Evolutionary conservation across 2,888 invertebrate species (phyloP), one percentile per base, ranked within the genome.

Genomic region (Polydrusus pterygomalis): DNA sequence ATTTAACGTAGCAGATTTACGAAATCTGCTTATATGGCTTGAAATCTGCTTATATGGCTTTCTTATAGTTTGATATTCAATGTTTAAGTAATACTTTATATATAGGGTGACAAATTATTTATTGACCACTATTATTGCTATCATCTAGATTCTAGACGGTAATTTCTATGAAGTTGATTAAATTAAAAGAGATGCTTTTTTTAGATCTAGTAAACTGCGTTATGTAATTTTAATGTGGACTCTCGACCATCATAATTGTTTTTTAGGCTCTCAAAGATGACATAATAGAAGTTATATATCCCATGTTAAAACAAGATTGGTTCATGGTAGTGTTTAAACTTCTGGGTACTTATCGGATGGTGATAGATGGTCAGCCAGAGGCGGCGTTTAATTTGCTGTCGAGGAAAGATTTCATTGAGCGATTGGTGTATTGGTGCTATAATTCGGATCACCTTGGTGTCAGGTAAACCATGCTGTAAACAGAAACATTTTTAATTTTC

Each of bases 241-340:
- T 10, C 10, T 40, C 40, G 30, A 30, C 30, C 2, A 30, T 30
- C 30, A 30, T 40, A 43, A 43, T 34, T 34, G 10, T 34, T 60
- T 70, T 68, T 18, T 62, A 77, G 77, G 75, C 96, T 56, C 90
- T 95, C 45, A 90, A 92, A 68, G 91, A 91, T 79, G 95, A 95
- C 6, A 88, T 96, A 72, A 89, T 97, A 69, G 90, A 92, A 74
- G 93, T 93, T 2, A 90, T 94, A 71, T 89, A 95, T 83, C 94
- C 94, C 0, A 91, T 94, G 90, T 85, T 93, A 65, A 91, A 92
- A 51, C 83, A 84, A 20, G 90, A 91, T 58, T 94, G 95, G 75
- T 93, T 93, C 70, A 93, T 95, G 30, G 96, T 97, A 1, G 93
- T 95, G 6, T 97, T 96, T 84, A 96, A 96, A 87, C 88, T 97